Evolutionary conservation across 2,797 vertebrate species (phyloP), one percentile per base, ranked within the genome.

Genomic region (Hemitrygon akajei): DNA sequence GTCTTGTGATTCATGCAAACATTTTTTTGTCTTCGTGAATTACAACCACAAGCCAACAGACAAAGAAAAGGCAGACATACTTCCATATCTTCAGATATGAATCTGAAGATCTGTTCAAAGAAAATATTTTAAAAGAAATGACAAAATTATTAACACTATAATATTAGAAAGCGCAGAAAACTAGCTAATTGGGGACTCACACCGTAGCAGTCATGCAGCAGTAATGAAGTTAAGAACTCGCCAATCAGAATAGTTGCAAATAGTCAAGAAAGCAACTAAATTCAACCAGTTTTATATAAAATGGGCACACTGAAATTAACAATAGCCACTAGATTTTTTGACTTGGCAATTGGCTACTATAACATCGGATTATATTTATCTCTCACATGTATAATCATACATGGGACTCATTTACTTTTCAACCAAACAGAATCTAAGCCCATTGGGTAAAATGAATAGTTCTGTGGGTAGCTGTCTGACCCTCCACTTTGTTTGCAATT

Each of bases 181-280:
- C 91, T 75, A 56, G 71, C 71, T 47, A 27, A 91, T 56, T 93
- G 91, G 47, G 40, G 91, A 93, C 66, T 93, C 91, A 93, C 69
- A 93, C 7, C 76, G 37, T 93, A 76, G 40, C 47, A n/a, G 27
- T 93, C 91, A 93, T 93, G 91, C 91, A 93, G 91, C 91, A 76
- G 91, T 93, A 75, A 58, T 93, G 73, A 93, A 93, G 40, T 93
- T 47, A 71, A 93, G 76, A 93, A 93, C 71, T 58, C 73, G 37
- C 71, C 91, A 92, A 93, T 47, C 73, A 75, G 73, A 93, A n/a
- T 93, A 93, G 91, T 75, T 93, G 91, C 40, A 93, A 93, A 93
- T 56, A 93, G 40, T 71, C 71, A 93, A 40, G 91, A 76, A 18
- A 58, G 91, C 71, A 93, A 93, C 91, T 93, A 93, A 93, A 93